Evolutionary conservation across 1,140 invertebrate species (phyloP), one percentile per base, ranked within the genome.

Genomic region (Mizuhopecten yessoensis): DNA sequence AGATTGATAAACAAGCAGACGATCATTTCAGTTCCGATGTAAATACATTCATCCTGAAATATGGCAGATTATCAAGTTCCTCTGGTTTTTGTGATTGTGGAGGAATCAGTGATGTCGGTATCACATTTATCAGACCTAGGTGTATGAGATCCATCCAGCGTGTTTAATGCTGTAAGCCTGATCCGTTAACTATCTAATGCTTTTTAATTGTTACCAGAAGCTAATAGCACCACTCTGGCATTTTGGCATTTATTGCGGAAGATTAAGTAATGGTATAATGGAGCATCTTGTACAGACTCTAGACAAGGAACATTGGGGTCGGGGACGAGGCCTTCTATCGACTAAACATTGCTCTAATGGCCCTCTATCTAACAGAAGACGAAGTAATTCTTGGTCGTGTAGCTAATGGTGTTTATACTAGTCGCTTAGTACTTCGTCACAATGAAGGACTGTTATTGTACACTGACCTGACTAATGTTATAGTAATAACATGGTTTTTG

Each of bases 161-260:
- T 75, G 57, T 75, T 29, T 75, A 75, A 75, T 75, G 57, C 5
- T 75, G 57, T 75, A 75, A 75, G 57, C 57, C 57, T 75, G 23
- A 75, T 75, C 23, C 57, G 57, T 75, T 75, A 29, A 75, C 57
- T 75, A 75, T 23, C 10, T 75, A 75, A 75, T 75, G 57, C 57
- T n/a, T 75, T 75, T 75, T 75, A 75, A 75, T 75, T 75, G 57
- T 29, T 75, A 75, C 57, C 57, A 75, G 57, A 75, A 5, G 57
- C 23, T n/a, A n/a, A n/a, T 29, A 29, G n/a, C 57, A 75, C 23
- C 3, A 17, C n/a, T 75, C 23, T 75, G 57, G 57, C 57, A 75
- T 75, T 29, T 29, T 75, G 57, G 57, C 57, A 75, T 75, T 75
- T 75, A 75, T 17, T 17, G n/a, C 57, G 11, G 57, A 75, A 29